Percentiles rank a stretch among this genome's conserved stretches.
Conservation (phyloP, 2,888 invertebrate species). For the Allacma fusca region DNA sequence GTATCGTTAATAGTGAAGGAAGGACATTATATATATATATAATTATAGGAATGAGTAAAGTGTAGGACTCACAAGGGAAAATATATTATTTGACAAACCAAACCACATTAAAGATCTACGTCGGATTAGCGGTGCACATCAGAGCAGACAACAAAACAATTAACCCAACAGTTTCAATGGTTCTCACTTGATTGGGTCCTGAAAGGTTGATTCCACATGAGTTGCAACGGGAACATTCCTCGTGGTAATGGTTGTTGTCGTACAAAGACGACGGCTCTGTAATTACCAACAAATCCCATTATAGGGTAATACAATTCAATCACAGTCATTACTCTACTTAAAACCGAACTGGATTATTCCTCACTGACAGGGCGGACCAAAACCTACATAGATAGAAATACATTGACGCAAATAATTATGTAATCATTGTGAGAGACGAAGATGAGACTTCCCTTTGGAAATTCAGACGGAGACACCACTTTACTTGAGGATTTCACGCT, state of each 20-base stretch:
- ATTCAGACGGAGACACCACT: not conserved
- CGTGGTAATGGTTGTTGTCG: constrained; percentile 96
- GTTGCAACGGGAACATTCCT: constrained; percentile 96
- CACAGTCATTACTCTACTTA: no score
- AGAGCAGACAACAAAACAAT: not conserved
- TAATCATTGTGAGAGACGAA: not conserved
- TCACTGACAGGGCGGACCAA: not conserved
- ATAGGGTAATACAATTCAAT: not conserved
- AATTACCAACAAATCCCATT: constrained; percentile 62
- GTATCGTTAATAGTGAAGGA: no score
- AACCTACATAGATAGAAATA: not conserved
- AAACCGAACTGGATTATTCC: not conserved
- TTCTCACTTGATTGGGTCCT: constrained; percentile 74
- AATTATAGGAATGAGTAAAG: no score
- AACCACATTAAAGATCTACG: no score
- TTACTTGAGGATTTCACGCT: not conserved
- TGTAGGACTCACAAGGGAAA: no score
- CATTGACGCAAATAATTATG: no score
- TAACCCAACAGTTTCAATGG: not conserved
- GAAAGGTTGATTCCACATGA: constrained; percentile 92
- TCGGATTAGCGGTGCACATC: no score
- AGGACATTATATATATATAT: no score
- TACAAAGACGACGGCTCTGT: constrained; percentile 89
- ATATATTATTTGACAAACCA: no score
- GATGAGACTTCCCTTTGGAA: not conserved